These are phyloP conservation scores for Teleogryllus occipitalis DNA, from an alignment of 1,140 invertebrate genomes.

Conservation along the genomic window DNA sequence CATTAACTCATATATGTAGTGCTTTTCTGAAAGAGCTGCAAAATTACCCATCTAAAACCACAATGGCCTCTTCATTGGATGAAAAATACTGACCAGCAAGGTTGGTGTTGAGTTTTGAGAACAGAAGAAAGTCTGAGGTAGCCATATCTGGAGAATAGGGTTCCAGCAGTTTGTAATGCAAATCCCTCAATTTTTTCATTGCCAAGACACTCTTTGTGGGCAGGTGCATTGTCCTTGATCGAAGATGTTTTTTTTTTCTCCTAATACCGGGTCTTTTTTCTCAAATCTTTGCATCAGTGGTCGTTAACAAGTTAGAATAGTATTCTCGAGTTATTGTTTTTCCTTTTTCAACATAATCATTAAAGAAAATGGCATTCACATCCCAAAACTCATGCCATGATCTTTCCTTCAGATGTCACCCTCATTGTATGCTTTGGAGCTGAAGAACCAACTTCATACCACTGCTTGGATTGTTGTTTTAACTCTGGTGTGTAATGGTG, in stretches of 20 bases:
- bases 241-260: background rate
- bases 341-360: background rate
- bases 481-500: background rate
- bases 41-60: too few species aligned
- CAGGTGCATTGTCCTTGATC: conserved; percentile 14
- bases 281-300: too few species aligned
- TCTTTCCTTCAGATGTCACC: background rate
- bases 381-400: background rate
- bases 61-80: too few species aligned
- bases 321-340: background rate
- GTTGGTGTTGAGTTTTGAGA: conserved; percentile 25
- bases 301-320: background rate
- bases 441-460: background rate
- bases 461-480: background rate
- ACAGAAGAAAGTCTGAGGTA: too few species aligned
- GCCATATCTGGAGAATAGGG: conserved; percentile 33
- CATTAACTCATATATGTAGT: too few species aligned
- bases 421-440: background rate
- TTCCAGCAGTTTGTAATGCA: conserved; percentile 28
- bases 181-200: conserved; percentile 22
- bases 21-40: too few species aligned
- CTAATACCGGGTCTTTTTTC: background rate
- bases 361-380: background rate
- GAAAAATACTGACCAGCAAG: background rate
- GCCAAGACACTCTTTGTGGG: conserved; percentile 13